Percentiles rank a stretch among this genome's conserved stretches.
Evolutionary conservation across 2,888 invertebrate genomes (phyloP).

Genomic region (Cheilosia vernalis): DNA sequence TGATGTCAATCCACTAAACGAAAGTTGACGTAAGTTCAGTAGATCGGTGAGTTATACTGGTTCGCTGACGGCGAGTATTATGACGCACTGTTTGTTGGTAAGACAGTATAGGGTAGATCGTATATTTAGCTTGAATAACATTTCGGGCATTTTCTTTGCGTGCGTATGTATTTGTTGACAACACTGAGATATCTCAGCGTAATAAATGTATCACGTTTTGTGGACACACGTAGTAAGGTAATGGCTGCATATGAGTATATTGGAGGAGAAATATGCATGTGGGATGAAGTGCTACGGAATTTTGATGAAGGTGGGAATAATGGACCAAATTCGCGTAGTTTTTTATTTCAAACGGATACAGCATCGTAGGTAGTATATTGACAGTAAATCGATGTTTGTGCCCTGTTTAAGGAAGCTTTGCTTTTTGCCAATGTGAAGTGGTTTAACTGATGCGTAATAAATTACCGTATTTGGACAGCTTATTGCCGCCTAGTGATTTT

Average conservation of each 20-base stretch:
- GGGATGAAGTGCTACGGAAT: slow-evolving; percentile 4
- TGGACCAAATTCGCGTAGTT: slow-evolving; percentile 5
- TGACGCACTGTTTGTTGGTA: slow-evolving; percentile 38
- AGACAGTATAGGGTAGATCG: slow-evolving; percentile 28
- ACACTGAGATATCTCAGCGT: background rate
- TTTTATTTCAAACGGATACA: background rate
- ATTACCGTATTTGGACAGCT: no score
- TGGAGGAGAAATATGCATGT: slow-evolving; percentile 2
- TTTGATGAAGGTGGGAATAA: background rate
- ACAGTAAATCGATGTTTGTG: no score
- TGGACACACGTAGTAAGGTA: slow-evolving; percentile 1
- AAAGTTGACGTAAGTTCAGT: slow-evolving; percentile 52
- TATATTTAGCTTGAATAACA: slow-evolving; percentile 22
- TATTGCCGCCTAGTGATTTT: background rate
- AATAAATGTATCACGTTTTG: slow-evolving; percentile 40
- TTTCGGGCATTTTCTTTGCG: slow-evolving; percentile 22
- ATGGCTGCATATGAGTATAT: slow-evolving; percentile 1
- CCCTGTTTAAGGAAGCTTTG: no score
- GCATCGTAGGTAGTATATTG: no score
- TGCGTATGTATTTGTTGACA: slow-evolving; percentile 11
- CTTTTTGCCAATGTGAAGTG: no score
- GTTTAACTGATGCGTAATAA: no score
- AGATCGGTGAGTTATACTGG: slow-evolving; percentile 26
- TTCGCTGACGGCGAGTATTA: slow-evolving; percentile 14
- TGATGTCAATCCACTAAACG: slow-evolving; percentile 44